Base-by-base conservation (phyloP, 2,888 invertebrate species). In the Lasioglossum morio region DNA sequence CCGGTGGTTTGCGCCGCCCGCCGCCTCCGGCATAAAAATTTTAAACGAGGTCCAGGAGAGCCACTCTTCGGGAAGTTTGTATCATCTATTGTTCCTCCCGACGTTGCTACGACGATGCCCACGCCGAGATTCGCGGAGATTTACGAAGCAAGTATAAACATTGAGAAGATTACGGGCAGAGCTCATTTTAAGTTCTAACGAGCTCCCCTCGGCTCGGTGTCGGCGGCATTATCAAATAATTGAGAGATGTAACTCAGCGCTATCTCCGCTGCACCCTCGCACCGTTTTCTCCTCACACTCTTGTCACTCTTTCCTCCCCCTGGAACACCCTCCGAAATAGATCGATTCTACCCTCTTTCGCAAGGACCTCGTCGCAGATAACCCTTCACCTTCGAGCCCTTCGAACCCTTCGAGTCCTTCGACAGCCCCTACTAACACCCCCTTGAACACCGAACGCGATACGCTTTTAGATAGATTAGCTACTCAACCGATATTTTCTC, bases 211-310 rank as follows among this genome's bases (percentile, higher is more conserved):
- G 93, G 93, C 93, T 92, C 93, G 91, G 93, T 94, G 94, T 92
- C 94, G 94, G 93, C 92, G 93, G 94, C 94, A 95, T 95, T 95
- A 95, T 95, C 95, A 95, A 95, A 95, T 95, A 95, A 95, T 95
- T 95, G 95, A 95, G 95, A 94, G 94, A 93, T 94, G 94, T 95
- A 95, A 95, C 93, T 95, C 94, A 94, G 89, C 94, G 93, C 93
- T 94, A 93, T 93, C 94, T 94, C 82, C 91, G 91, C 91, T 92
- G 92, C 92, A 92, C 93, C 93, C 93, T 90, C 83, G 88, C 81
- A 78, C 84, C 87, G 73, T 77, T 66, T 16, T 86, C 40, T 48
- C 73, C 69, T 77, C 78, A 34, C 77, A 81, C 83, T 86, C 88
- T 83, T 82, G 84, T 84, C 81, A 81, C 88, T 87, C 86, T 82